Conservation (phyloP, 2,113 vertebrate species). For the Pseudorasbora parva region DNA sequence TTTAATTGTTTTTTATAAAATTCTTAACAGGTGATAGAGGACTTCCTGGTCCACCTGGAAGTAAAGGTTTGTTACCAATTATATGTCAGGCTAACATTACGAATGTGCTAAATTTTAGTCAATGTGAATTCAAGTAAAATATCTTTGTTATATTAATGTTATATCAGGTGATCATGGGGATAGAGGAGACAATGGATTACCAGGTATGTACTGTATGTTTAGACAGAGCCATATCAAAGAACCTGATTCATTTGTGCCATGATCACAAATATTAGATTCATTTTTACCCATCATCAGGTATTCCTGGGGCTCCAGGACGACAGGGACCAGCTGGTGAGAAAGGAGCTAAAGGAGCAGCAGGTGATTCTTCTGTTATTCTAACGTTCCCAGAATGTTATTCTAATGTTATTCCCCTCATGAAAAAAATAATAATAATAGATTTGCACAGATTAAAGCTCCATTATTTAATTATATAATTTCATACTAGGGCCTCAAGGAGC, state of each 20-base stretch:
- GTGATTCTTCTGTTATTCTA: slow-evolving; percentile 68
- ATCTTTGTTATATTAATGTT: neutral
- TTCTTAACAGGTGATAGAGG: slow-evolving; percentile 87
- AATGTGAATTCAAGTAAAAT: neutral
- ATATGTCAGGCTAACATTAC: neutral
- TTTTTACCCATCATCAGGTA: slow-evolving; percentile 73
- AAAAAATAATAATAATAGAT: too few relatives aligned
- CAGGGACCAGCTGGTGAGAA: slow-evolving; percentile 84
- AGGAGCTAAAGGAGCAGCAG: slow-evolving; percentile 86
- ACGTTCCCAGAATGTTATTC: too few relatives aligned
- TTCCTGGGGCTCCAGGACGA: slow-evolving; percentile 81
- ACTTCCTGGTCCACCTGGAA: slow-evolving; percentile 78
- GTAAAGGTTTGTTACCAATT: slow-evolving; percentile 82
- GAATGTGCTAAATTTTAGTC: neutral
- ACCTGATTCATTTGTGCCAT: neutral
- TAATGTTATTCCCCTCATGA: too few relatives aligned
- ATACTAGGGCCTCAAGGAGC: slow-evolving; percentile 81
- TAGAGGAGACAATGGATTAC: slow-evolving; percentile 84
- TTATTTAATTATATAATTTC: slow-evolving; percentile 35
- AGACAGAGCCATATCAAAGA: neutral
- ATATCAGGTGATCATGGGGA: slow-evolving; percentile 88
- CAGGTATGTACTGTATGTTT: slow-evolving; percentile 80
- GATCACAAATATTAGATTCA: neutral
- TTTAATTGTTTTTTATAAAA: neutral
- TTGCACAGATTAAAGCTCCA: neutral